A percentile compares a stretch with the other conserved stretches of the same genome.
Conservation (phyloP, 2,113 vertebrate species). For the Thymallus thymallus region DNA sequence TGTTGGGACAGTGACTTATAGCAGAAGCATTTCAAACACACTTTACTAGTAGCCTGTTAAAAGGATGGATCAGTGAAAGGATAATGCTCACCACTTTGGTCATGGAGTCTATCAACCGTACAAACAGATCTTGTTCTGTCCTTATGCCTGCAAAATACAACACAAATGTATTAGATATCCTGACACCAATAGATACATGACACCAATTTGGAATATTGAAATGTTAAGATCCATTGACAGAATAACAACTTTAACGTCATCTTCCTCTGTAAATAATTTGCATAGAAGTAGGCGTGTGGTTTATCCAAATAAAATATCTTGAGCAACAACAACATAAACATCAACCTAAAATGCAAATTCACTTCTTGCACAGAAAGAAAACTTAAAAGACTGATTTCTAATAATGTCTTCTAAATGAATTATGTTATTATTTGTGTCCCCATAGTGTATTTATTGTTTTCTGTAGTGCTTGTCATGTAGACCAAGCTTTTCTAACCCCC, state of each 20-base stretch:
- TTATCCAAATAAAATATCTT: constrained; percentile 23
- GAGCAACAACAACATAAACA: constrained; percentile 11
- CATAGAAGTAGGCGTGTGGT: neutral
- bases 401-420: constrained; percentile 47
- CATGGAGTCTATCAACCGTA: constrained; percentile 91
- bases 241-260: no score
- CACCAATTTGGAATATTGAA: no score
- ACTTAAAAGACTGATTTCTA: constrained; percentile 28
- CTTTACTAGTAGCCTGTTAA: no score
- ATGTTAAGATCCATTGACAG: no score
- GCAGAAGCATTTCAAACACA: no score
- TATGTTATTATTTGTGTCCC: constrained; percentile 52
- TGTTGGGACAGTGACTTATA: no score
- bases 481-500: constrained; percentile 34
- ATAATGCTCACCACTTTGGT: constrained; percentile 86
- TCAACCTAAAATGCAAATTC: constrained; percentile 42
- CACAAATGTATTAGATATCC: neutral
- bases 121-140: constrained; percentile 89
- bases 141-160: constrained; percentile 76
- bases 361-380: constrained; percentile 23
- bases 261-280: neutral
- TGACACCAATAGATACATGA: no score
- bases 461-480: constrained; percentile 44
- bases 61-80: no score
- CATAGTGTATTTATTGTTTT: constrained; percentile 47